Conservation (phyloP, 2,888 invertebrate genomes). For the Phyllotreta striolata region DNA sequence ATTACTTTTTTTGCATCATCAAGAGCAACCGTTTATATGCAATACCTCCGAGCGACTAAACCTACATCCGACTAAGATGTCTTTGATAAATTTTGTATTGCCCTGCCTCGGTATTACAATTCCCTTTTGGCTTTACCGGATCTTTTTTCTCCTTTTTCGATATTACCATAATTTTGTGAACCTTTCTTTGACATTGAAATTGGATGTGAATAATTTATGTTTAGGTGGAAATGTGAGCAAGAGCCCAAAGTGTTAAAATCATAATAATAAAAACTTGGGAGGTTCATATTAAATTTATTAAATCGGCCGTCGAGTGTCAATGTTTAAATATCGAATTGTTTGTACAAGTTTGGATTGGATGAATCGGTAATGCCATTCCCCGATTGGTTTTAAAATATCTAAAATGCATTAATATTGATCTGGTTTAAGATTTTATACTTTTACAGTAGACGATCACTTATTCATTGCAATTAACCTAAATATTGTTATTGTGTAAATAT, state of each 20-base stretch:
- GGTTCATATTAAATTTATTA: too few relatives aligned
- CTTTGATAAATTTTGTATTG: constrained; percentile 41
- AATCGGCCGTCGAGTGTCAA: too few relatives aligned
- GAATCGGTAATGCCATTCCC: too few relatives aligned
- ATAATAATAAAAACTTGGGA: constrained; percentile 10
- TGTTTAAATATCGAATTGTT: too few relatives aligned
- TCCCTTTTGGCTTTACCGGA: constrained; percentile 30
- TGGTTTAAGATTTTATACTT: too few relatives aligned
- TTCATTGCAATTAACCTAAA: too few relatives aligned
- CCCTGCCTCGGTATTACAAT: constrained; percentile 34
- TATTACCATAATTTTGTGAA: constrained; percentile 37
- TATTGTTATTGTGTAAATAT: too few relatives aligned
- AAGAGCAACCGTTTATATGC: constrained; percentile 37
- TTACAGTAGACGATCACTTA: too few relatives aligned
- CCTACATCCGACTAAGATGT: constrained; percentile 35
- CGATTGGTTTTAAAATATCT: too few relatives aligned
- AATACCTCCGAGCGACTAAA: constrained; percentile 32
- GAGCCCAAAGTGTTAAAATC: constrained; percentile 20
- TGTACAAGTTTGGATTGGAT: too few relatives aligned
- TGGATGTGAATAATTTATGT: constrained; percentile 34
- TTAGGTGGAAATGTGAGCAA: constrained; percentile 17
- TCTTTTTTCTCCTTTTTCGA: constrained; percentile 34
- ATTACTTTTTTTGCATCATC: constrained; percentile 18
- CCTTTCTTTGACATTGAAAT: constrained; percentile 40
- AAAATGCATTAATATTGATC: too few relatives aligned